Percentiles rank a stretch among this genome's conserved stretches.
phyloP scores from a whole-genome alignment of 2,113 vertebrate species.

The Meriones unguiculatus region DNA sequence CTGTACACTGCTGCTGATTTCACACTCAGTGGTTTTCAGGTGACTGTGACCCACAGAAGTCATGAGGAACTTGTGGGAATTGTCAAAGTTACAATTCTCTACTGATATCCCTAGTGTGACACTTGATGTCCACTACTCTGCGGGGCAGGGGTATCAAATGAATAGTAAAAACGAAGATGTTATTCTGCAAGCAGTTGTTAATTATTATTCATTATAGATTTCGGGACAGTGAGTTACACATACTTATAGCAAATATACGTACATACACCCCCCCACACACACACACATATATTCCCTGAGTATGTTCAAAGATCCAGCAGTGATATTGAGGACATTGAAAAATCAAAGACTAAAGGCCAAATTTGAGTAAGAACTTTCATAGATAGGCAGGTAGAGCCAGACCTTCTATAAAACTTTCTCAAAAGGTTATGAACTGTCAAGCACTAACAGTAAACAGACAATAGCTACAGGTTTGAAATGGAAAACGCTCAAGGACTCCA shows the following conservation, averaged over 20 bases:
- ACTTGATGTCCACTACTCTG: too few relatives aligned
- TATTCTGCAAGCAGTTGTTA: too few relatives aligned
- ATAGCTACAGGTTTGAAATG: background rate
- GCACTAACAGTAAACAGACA: background rate
- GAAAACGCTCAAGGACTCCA: background rate
- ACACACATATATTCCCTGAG: background rate
- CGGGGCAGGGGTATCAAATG: too few relatives aligned
- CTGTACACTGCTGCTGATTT: background rate
- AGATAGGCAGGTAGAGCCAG: background rate
- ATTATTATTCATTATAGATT: too few relatives aligned
- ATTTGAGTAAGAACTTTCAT: background rate
- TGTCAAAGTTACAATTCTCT: too few relatives aligned
- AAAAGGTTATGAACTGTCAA: background rate
- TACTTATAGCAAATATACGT: too few relatives aligned
- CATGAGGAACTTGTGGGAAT: too few relatives aligned
- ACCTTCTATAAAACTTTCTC: background rate
- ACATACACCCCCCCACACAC: too few relatives aligned
- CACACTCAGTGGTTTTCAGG: conserved; percentile 17
- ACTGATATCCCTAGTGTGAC: too few relatives aligned
- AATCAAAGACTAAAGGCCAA: background rate
- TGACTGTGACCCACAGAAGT: conserved; percentile 10
- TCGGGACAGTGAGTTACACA: too few relatives aligned
- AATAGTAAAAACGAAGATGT: too few relatives aligned
- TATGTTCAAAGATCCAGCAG: background rate
- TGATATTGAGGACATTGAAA: background rate